Evolutionary conservation across 2,888 invertebrate species (phyloP), one percentile per base, ranked within the genome.

Genomic region (Muscina levida): DNA sequence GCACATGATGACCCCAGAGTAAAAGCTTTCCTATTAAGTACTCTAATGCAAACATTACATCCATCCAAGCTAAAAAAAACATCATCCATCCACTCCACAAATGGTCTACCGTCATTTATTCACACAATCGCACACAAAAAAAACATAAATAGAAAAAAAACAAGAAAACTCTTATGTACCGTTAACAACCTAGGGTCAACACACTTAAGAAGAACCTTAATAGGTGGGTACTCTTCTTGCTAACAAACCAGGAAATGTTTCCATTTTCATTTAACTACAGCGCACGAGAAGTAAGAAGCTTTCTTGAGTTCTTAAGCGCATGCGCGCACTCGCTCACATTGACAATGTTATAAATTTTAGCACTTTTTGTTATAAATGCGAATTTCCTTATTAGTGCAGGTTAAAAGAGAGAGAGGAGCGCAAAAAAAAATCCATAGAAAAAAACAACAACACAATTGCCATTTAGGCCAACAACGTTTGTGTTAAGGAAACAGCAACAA

Each of bases 221-320:
- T 17, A 68, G 48, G 62, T 62, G 22, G 11, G 13, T 22, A 17
- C 68, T 31, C 13, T 37, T 37, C 44, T 68, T 39, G 59, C n/a
- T n/a, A n/a, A 2, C 67, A 70, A 80, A 81, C 77, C 81, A 81
- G 81, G 81, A 81, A 81, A 77, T 77, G 74, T 67, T 68, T 44
- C 31, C 46, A 26, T 44, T 26, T 42, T 31, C 24, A 42, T 48
- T 39, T n/a, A 66, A 48, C 72, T n/a, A n/a, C 48, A 42, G 19
- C 37, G 48, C 65, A 44, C 67, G 51, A 67, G 8, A 31, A 31
- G 31, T 3, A 59, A 72, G 75, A 56, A n/a, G n/a, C n/a, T n/a
- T n/a, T n/a, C n/a, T n/a, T n/a, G n/a, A n/a, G n/a, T n/a, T n/a
- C n/a, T n/a, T n/a, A n/a, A n/a, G n/a, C n/a, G n/a, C n/a, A 48